A percentile compares a stretch with the other conserved stretches of the same genome.
Conservation (phyloP, 2,113 vertebrate genomes). For the Pyrgilauda ruficollis region DNA sequence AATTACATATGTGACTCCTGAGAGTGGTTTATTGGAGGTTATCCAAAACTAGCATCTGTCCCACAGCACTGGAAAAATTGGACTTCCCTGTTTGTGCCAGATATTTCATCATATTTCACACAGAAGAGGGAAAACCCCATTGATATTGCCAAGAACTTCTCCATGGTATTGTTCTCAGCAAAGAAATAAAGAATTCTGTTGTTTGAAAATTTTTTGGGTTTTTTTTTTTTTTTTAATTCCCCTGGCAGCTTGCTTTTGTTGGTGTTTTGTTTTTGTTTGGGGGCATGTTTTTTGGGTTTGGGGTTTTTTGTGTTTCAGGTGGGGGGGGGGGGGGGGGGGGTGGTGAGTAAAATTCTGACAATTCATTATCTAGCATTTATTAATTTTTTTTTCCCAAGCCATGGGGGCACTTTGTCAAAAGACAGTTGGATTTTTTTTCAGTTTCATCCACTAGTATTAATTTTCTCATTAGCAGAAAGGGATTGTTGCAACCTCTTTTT, state of each 20-base stretch:
- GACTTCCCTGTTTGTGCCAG: background rate
- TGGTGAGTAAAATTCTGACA: background rate
- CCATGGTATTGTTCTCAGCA: background rate
- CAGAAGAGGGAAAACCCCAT: background rate
- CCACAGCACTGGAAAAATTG: background rate
- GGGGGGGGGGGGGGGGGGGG: rapidly evolving
- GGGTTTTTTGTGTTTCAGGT: background rate
- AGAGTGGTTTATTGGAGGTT: background rate
- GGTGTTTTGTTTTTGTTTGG: background rate
- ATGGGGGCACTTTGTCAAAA: background rate
- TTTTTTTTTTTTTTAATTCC: too few relatives aligned
- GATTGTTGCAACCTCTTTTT: background rate
- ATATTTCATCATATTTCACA: background rate
- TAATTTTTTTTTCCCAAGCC: rapidly evolving
- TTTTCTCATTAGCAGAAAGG: background rate
- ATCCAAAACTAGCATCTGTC: background rate
- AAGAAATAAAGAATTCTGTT: background rate
- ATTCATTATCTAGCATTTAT: background rate
- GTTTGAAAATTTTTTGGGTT: background rate
- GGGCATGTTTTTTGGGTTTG: background rate
- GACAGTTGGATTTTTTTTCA: background rate
- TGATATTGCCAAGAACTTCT: background rate
- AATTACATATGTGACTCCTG: background rate
- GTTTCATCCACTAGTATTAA: background rate
- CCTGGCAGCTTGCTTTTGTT: background rate